phyloP scores from a whole-genome alignment of 2,797 vertebrate species.

The Anableps anableps region DNA sequence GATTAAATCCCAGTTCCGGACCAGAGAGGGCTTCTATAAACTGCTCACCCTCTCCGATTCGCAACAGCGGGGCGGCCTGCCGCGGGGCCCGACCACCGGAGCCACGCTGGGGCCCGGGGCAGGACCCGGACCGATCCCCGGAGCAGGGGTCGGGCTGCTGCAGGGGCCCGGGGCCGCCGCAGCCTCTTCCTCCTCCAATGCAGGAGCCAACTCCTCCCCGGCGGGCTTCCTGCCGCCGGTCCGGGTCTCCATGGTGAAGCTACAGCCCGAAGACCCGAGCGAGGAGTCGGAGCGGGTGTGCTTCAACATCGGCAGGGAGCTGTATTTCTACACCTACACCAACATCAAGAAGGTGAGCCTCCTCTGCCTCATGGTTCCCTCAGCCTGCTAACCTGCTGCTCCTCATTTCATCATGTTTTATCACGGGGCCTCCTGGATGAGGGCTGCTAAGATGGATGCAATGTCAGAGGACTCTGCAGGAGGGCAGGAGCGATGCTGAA shows the following conservation, averaged over 20 bases:
- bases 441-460: slow-evolving; percentile 3
- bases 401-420: neutral
- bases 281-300: slow-evolving; percentile 91
- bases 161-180: slow-evolving; percentile 82
- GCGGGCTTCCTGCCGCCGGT: slow-evolving; percentile 86
- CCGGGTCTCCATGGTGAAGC: slow-evolving; percentile 90
- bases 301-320: slow-evolving; percentile 92
- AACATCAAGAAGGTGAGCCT: slow-evolving; percentile 88
- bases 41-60: slow-evolving; percentile 90
- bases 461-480: slow-evolving; percentile 10
- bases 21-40: slow-evolving; percentile 93
- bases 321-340: slow-evolving; percentile 92
- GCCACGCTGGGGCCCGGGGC: slow-evolving; percentile 76
- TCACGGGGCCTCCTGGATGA: neutral
- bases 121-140: slow-evolving; percentile 77
- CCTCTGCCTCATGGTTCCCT: neutral
- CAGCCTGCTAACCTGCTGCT: slow-evolving; percentile 23
- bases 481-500: neutral
- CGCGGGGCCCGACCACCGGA: slow-evolving; percentile 76
- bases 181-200: slow-evolving; percentile 73
- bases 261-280: slow-evolving; percentile 85
- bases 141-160: slow-evolving; percentile 80
- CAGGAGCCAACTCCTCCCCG: slow-evolving; percentile 81
- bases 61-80: slow-evolving; percentile 85
- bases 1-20: slow-evolving; percentile 94